Evolutionary conservation across 2,888 invertebrate species (phyloP), one percentile per base, ranked within the genome.

Genomic region (Drosophila cognata): DNA sequence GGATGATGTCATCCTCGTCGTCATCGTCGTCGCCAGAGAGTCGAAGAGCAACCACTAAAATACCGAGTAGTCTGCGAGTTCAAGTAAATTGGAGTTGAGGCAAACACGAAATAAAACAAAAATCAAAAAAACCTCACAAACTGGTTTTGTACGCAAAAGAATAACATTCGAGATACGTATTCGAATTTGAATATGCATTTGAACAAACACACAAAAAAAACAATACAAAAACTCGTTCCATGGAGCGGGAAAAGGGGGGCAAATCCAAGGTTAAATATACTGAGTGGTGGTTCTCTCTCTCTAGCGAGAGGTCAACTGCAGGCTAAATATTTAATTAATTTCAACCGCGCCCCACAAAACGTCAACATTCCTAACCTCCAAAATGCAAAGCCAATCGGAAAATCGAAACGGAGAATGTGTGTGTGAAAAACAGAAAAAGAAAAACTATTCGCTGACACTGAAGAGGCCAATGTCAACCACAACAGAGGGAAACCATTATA

Each of bases 231-330:
- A 69, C 68, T 43, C 36, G 78, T 72, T 61, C 48, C 18, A n/a
- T n/a, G 28, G 16, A 16, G 8, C 21, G 41, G 35, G 57, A 57
- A 77, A 56, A 38, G 13, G 36, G 43, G 70, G 86, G 74, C 86
- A 90, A 77, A 77, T 90, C 85, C 85, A 86, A 86, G 85, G 90
- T 86, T 84, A 84, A 80, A 68, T 56, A 29, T 33, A 36, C 38
- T 35, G 56, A n/a, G 28, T 56, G 10, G 48, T 33, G 31, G 16
- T 33, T 4, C 33, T 43, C 21, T 46, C 53, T 50, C 41, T 53
- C 52, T 28, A 38, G 29, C 51, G 58, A 58, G 65, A 80, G 86
- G 86, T 88, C 90, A 88, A 61, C 70, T 85, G 80, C 86, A 82
- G 79, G 78, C 80, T 76, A 76, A 50, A 76, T 74, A 70, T 81